Evolutionary conservation across 2,113 vertebrate genomes (phyloP), one percentile per base, ranked within the genome.

Genomic region (Drymodes brunneopygia): DNA sequence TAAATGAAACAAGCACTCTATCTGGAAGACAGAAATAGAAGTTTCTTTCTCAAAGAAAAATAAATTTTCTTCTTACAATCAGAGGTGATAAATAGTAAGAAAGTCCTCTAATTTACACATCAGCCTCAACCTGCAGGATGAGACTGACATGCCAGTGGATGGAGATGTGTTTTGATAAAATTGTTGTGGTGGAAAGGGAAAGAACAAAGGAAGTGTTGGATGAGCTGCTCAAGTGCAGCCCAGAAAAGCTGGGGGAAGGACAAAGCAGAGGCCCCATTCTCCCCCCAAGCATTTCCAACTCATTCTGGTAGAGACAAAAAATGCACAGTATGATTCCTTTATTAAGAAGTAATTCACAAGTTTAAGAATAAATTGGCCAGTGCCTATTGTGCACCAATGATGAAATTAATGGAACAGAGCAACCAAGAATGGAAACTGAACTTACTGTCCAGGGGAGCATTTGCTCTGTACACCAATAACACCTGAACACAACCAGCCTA

Each of bases 231-330:
- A 2, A 33, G 23, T 28, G 13, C 18, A 35, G 64, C 54, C 35
- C 8, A 28, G 45, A 20, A 45, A 10, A 25, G 23, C 25, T 12
- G 1, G 0, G 22, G 17, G 11, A 35, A 57, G 28, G 31, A 4
- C 2, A 25, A 35, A 67, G 19, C 17, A n/a, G 38, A n/a, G 48
- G 27, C 8, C n/a, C 15, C 0, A 0, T 69, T 81, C 36, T 28
- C 15, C 45, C 28, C n/a, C 14, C 25, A 2, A 8, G 11, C 1
- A 2, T 72, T 90, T 64, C 28, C 71, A 11, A 2, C 36, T 74
- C 7, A 4, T 50, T 47, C 44, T 28, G 12, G 7, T 23, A 44
- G n/a, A 25, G 36, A 89, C 3, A 23, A 8, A 81, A 84, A 56
- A 29, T 1, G 3, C 21, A 31, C 25, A 19, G 7, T 28, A 40